Evolutionary conservation across 2,113 vertebrate species (phyloP).

Genomic region (Malurus melanocephalus): DNA sequence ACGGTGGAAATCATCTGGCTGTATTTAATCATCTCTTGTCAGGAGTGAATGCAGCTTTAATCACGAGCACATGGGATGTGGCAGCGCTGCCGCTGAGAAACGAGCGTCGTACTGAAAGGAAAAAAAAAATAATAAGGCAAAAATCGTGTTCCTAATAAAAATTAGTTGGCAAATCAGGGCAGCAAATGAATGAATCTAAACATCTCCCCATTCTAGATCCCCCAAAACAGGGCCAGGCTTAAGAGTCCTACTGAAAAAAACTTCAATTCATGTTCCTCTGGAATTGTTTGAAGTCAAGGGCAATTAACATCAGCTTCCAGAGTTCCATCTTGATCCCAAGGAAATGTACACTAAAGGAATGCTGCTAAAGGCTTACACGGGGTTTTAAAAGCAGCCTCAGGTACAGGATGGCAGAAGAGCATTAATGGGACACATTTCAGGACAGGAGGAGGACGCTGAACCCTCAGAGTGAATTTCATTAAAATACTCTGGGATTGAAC

Average conservation of each 20-base stretch:
- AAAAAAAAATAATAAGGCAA: not conserved
- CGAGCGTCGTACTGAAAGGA: fast-evolving
- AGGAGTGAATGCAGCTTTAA: slow-evolving; percentile 14
- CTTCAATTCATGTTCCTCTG: not conserved
- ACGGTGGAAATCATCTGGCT: not conserved
- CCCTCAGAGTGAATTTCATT: not conserved
- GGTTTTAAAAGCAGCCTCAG: not conserved
- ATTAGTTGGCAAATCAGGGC: not conserved
- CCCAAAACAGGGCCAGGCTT: not conserved
- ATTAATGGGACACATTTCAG: fast-evolving
- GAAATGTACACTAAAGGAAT: not conserved
- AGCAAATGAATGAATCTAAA: not conserved
- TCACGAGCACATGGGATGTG: not conserved
- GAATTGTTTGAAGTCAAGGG: not conserved
- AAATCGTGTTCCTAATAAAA: not conserved
- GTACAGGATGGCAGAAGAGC: not conserved
- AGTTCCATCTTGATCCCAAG: not conserved
- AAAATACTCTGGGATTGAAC: not conserved
- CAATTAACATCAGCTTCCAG: not conserved
- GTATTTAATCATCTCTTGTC: slow-evolving; percentile 14
- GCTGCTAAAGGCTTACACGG: not conserved
- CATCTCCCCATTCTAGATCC: not conserved
- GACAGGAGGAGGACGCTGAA: not conserved
- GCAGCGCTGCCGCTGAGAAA: not conserved
- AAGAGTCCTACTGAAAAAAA: not conserved